phyloP scores from a whole-genome alignment of 2,113 vertebrate species.

The Nesogale talazaci region DNA sequence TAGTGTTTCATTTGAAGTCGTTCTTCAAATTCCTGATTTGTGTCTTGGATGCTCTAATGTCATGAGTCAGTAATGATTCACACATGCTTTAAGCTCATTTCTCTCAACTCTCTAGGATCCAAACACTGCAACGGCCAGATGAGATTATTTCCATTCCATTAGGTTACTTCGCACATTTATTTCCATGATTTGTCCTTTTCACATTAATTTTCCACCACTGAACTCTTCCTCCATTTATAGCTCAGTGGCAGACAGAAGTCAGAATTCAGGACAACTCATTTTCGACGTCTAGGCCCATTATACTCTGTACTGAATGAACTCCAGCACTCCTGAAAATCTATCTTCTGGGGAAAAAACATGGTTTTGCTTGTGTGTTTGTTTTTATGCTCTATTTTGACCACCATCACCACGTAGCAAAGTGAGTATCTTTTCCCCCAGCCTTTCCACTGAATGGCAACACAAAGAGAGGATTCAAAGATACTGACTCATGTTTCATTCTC shows the following conservation, averaged over 20 bases:
- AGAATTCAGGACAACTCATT: not conserved
- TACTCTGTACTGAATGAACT: not conserved
- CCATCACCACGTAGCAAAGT: conserved; percentile 24
- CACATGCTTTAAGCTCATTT: not conserved
- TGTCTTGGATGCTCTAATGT: not conserved
- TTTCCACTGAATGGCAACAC: conserved; percentile 44
- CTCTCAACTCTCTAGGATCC: not conserved
- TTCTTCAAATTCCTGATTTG: not conserved
- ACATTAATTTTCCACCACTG: not conserved
- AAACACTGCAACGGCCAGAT: not conserved
- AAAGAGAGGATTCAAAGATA: conserved; percentile 35
- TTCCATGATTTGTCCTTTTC: conserved; percentile 13
- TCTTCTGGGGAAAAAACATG: not conserved
- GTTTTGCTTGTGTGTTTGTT: not conserved
- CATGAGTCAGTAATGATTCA: conserved; percentile 20
- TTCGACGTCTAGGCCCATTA: not conserved
- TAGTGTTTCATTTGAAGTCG: conserved; percentile 12
- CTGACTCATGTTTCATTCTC: conserved; percentile 43
- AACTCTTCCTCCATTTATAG: not conserved
- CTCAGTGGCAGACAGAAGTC: not conserved
- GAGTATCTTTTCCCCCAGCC: not conserved
- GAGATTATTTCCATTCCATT: not conserved
- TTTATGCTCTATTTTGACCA: conserved; percentile 52
- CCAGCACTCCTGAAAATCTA: not conserved
- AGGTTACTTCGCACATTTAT: not conserved